phyloP scores from a whole-genome alignment of 2,113 vertebrate species.

The Diadophis punctatus region DNA sequence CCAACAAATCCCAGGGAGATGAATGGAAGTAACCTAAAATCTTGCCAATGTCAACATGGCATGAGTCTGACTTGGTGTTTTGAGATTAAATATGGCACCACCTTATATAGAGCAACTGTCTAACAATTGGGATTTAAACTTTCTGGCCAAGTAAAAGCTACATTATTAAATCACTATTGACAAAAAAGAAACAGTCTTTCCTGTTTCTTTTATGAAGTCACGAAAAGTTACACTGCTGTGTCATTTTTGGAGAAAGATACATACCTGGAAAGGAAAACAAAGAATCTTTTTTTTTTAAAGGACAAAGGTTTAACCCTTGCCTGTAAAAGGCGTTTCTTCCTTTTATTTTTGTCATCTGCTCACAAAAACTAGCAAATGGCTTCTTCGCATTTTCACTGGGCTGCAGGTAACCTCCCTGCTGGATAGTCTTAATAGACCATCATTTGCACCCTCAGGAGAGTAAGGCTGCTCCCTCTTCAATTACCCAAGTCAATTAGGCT shows the following conservation, averaged over 20 bases:
- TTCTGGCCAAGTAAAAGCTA: background rate
- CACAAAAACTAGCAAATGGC: conserved; percentile 4
- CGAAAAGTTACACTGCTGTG: background rate
- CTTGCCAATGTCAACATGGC: too few species aligned
- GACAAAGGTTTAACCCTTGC: background rate
- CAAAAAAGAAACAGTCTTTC: background rate
- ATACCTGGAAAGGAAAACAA: background rate
- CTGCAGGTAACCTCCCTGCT: conserved; percentile 20
- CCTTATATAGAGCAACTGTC: background rate
- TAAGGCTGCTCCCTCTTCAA: conserved; percentile 42
- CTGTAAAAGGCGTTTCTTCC: background rate
- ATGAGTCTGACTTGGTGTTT: background rate
- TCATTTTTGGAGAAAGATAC: background rate
- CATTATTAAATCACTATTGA: background rate
- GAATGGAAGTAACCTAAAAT: background rate
- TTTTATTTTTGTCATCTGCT: background rate
- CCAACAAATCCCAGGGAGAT: background rate
- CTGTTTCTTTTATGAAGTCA: background rate
- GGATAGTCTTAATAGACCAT: conserved; percentile 15
- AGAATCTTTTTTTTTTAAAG: background rate
- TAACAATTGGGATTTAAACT: background rate
- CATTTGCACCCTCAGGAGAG: conserved; percentile 1
- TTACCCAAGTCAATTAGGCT: conserved; percentile 49
- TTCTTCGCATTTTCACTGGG: background rate
- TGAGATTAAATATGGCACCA: background rate